Evolutionary conservation across 2,797 vertebrate genomes (phyloP).

Genomic region (Thripadectes ignobilis): DNA sequence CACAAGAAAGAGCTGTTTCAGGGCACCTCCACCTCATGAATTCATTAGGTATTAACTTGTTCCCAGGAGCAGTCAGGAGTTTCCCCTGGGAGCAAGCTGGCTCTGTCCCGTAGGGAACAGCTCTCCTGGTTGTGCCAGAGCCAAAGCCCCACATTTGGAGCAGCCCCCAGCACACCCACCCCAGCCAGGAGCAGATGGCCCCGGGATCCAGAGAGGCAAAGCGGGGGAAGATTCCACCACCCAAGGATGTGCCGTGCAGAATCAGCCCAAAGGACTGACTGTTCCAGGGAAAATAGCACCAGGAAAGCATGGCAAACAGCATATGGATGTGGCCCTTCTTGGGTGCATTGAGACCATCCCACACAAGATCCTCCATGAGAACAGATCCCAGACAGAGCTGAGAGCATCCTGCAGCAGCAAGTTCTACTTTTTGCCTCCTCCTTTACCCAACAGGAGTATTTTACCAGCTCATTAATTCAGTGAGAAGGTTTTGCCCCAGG

Average conservation of each 20-base stretch:
- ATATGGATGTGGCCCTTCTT: neutral
- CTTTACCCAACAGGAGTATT: accelerated
- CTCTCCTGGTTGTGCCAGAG: neutral
- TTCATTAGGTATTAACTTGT: neutral
- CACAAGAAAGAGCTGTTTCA: neutral
- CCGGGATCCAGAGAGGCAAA: neutral
- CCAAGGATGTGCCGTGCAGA: neutral
- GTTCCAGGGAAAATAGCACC: neutral
- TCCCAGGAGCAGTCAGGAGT: neutral
- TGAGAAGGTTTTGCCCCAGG: neutral
- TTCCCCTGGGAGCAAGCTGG: neutral
- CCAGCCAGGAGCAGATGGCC: neutral
- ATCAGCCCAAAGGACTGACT: neutral
- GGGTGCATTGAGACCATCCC: neutral
- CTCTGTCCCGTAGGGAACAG: neutral
- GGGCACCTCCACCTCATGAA: neutral
- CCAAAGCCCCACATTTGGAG: neutral
- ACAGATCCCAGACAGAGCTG: neutral
- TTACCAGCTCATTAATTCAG: neutral
- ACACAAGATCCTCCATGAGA: neutral
- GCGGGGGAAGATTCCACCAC: neutral
- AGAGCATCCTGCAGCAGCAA: neutral
- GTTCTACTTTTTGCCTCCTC: neutral
- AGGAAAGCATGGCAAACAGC: neutral
- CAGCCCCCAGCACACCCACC: neutral